phyloP scores from a whole-genome alignment of 1,140 invertebrate genomes.

The Zaprionus nigranus region DNA sequence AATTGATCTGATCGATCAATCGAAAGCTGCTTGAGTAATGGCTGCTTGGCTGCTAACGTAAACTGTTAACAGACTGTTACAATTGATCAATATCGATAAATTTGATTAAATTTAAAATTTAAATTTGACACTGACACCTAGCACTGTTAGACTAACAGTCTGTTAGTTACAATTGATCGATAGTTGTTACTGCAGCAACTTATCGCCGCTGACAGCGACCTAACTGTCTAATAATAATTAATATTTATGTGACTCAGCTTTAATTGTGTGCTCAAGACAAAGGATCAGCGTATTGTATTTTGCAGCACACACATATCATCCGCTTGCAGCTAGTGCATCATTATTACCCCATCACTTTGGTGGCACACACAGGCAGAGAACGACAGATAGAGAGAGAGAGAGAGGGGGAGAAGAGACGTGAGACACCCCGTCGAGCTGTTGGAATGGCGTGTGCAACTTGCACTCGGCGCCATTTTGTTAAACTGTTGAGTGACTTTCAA shows the following conservation, averaged over 20 bases:
- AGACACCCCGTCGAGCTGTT: background rate
- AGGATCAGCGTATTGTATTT: constrained; percentile 3
- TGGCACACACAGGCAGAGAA: background rate
- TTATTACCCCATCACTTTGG: background rate
- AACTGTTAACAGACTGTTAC: background rate
- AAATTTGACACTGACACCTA: too few species aligned
- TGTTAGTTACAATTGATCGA: too few species aligned
- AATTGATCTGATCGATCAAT: background rate
- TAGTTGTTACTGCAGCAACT: background rate
- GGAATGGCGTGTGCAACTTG: constrained; percentile 16
- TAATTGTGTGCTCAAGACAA: background rate
- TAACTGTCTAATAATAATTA: too few species aligned
- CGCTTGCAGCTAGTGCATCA: constrained; percentile 4
- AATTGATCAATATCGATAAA: background rate
- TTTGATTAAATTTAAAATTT: too few species aligned
- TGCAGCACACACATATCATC: background rate
- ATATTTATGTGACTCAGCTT: background rate
- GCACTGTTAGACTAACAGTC: too few species aligned
- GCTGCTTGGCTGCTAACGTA: background rate
- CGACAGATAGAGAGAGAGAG: background rate
- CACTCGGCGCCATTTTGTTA: constrained; percentile 50
- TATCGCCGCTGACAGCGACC: background rate
- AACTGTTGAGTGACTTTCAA: constrained; percentile 80
- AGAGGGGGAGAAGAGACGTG: background rate
- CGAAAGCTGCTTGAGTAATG: background rate